phyloP scores from a whole-genome alignment of 2,113 vertebrate species.

The Atrichornis clamosus region DNA sequence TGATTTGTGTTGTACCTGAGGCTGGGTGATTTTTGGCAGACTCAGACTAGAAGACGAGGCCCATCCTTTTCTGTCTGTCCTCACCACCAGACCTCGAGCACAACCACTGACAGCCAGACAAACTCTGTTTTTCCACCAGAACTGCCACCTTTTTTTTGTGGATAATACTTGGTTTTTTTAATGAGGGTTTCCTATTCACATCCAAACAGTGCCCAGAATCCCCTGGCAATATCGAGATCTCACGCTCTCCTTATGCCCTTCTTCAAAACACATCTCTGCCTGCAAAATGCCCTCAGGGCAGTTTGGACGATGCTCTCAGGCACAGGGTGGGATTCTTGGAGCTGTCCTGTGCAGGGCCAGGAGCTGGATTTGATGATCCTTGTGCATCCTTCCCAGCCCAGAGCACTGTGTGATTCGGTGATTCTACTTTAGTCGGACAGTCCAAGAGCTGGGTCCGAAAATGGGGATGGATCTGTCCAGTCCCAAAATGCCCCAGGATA shows the following conservation, averaged over 20 bases:
- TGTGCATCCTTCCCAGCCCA: not conserved
- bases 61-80: not conserved
- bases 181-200: not conserved
- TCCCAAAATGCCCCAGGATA: not conserved
- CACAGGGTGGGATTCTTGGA: no score
- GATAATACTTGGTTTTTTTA: not conserved
- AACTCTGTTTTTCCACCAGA: not conserved
- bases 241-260: not conserved
- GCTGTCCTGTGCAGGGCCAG: not conserved
- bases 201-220: not conserved
- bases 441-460: not conserved
- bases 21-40: not conserved
- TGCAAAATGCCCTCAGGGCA: not conserved
- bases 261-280: not conserved
- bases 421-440: not conserved
- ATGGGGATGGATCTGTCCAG: not conserved
- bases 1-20: accelerated
- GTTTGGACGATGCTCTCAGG: no score
- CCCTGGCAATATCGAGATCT: not conserved
- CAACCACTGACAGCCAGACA: not conserved
- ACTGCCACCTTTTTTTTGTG: not conserved
- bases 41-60: not conserved
- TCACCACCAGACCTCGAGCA: not conserved
- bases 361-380: not conserved
- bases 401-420: not conserved